phyloP scores from a whole-genome alignment of 2,888 invertebrate species.

The Electrophaes corylata region DNA sequence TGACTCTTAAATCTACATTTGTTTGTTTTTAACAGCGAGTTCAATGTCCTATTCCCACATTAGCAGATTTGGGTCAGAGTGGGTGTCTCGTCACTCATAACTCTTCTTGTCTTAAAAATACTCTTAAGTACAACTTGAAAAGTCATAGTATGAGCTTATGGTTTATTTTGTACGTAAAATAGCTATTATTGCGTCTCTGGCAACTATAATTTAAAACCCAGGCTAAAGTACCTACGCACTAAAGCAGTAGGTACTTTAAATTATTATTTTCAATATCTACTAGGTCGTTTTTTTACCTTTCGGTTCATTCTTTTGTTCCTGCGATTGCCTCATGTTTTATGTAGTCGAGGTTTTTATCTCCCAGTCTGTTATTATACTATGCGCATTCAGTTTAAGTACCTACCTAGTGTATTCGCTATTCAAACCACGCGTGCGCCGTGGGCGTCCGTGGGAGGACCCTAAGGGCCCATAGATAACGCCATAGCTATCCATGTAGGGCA shows the following conservation, averaged over 20 bases:
- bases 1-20: background rate
- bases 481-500: slow-evolving; percentile 23
- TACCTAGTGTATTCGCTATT: slow-evolving; percentile 15
- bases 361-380: slow-evolving; percentile 1
- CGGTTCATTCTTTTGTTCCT: slow-evolving; percentile 3
- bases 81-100: slow-evolving; percentile 45
- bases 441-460: slow-evolving; percentile 31
- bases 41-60: slow-evolving; percentile 36
- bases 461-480: slow-evolving; percentile 18
- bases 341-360: slow-evolving; percentile 12
- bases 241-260: too few relatives aligned
- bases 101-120: background rate
- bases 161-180: background rate
- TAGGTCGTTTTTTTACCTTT: too few relatives aligned
- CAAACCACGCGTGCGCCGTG: slow-evolving; percentile 13
- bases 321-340: background rate
- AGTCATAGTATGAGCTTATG: background rate
- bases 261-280: too few relatives aligned
- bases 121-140: background rate
- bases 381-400: slow-evolving; percentile 13
- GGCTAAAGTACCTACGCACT: too few relatives aligned
- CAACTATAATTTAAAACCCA: background rate
- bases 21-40: slow-evolving; percentile 18
- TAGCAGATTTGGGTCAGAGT: slow-evolving; percentile 47
- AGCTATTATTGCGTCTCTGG: background rate